Conservation (phyloP, 1,140 invertebrate genomes). For the Sinella curviseta region DNA sequence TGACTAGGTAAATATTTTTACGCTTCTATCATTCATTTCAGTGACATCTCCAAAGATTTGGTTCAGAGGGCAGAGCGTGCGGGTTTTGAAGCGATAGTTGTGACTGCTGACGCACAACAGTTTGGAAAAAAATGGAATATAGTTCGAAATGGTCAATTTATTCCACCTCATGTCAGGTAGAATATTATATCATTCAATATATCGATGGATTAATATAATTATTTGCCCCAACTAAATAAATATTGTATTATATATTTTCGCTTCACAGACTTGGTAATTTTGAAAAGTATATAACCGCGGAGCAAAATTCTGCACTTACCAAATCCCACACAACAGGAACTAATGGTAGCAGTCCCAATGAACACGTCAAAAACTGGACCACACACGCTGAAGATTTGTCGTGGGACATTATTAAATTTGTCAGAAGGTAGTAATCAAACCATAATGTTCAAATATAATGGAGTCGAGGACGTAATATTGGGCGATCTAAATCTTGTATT, state of each 20-base stretch:
- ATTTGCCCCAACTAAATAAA: too few relatives aligned
- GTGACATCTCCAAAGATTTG: constrained; percentile 71
- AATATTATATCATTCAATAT: background rate
- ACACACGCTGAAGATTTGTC: constrained; percentile 30
- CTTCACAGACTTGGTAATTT: background rate
- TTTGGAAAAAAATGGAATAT: constrained; percentile 53
- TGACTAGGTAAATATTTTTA: too few relatives aligned
- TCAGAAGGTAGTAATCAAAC: constrained; percentile 1
- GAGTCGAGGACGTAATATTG: background rate
- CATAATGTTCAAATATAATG: background rate
- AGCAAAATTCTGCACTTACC: too few relatives aligned
- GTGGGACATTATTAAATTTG: constrained; percentile 3
- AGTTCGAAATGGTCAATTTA: constrained; percentile 75
- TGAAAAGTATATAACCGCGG: background rate
- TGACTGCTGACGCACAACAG: constrained; percentile 34
- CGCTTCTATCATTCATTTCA: too few relatives aligned
- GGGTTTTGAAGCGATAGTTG: constrained; percentile 62
- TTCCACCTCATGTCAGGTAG: constrained; percentile 76
- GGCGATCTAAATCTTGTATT: background rate
- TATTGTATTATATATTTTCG: too few relatives aligned
- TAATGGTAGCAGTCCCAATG: too few relatives aligned
- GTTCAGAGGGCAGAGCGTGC: constrained; percentile 76
- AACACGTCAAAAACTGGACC: background rate
- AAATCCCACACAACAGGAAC: too few relatives aligned
- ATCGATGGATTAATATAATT: too few relatives aligned